Percentiles rank a stretch among this genome's conserved stretches.
Conservation (phyloP, 2,888 invertebrate genomes). For the Aleiodes alternator region DNA sequence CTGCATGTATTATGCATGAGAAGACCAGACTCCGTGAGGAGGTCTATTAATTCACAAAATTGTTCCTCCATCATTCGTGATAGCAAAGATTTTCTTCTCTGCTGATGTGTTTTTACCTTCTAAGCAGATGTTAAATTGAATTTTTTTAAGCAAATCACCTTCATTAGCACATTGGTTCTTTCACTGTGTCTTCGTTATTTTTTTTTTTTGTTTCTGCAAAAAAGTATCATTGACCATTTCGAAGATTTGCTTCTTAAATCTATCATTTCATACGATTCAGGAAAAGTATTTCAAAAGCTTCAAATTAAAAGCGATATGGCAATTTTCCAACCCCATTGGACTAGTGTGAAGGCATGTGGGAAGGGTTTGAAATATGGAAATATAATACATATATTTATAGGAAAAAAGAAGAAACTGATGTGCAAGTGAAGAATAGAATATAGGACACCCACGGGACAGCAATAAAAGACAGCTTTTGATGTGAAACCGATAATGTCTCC, state of each 20-base stretch:
- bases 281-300: conserved; percentile 24
- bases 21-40: conserved; percentile 56
- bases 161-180: background rate
- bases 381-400: background rate
- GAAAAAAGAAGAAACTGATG: conserved; percentile 29
- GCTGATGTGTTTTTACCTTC: background rate
- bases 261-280: background rate
- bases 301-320: conserved; percentile 25
- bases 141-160: conserved; percentile 38
- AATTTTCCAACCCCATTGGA: conserved; percentile 29
- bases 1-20: conserved; percentile 73
- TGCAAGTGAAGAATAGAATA: conserved; percentile 28
- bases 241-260: background rate
- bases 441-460: conserved; percentile 53
- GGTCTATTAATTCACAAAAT: conserved; percentile 71
- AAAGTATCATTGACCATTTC: background rate
- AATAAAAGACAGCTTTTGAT: conserved; percentile 68
- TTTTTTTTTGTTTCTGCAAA: background rate
- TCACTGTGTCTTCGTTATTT: background rate
- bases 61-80: conserved; percentile 53
- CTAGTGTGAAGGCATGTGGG: conserved; percentile 16
- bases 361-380: conserved; percentile 3
- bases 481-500: conserved; percentile 73
- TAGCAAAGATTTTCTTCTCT: conserved; percentile 25
- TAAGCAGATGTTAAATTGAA: conserved; percentile 38